Evolutionary conservation across 1,140 invertebrate genomes (phyloP).

Genomic region (Drosophila erecta): DNA sequence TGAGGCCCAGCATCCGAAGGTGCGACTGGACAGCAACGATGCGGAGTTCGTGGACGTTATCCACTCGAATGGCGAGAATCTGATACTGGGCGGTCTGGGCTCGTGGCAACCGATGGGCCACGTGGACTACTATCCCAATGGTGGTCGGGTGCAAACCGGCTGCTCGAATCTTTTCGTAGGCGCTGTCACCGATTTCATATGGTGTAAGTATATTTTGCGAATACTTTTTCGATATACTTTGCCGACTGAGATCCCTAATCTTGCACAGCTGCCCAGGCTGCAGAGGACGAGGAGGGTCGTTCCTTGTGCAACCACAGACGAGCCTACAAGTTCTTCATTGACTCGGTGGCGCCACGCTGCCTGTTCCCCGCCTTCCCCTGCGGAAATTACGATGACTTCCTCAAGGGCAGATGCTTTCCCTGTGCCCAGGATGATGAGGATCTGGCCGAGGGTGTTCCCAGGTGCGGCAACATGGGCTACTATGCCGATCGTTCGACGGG

Average conservation of each 20-base stretch:
- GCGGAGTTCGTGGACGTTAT: constrained; percentile 97
- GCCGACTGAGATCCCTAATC: background rate
- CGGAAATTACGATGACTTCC: constrained; percentile 92
- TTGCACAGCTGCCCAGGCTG: constrained; percentile 86
- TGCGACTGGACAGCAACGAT: constrained; percentile 92
- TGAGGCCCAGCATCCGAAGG: constrained; percentile 93
- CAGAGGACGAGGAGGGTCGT: constrained; percentile 92
- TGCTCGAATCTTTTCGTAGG: constrained; percentile 94
- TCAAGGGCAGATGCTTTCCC: constrained; percentile 87
- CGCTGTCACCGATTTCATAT: constrained; percentile 95
- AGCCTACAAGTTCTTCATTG: constrained; percentile 97
- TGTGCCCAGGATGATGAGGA: constrained; percentile 85
- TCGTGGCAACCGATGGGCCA: constrained; percentile 95
- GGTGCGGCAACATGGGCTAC: constrained; percentile 97
- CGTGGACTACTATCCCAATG: constrained; percentile 96
- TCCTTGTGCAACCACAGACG: constrained; percentile 96
- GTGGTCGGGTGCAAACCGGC: constrained; percentile 95
- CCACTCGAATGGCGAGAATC: constrained; percentile 95
- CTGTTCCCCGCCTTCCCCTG: constrained; percentile 95
- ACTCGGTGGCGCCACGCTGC: constrained; percentile 95
- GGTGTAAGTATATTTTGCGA: constrained; percentile 88
- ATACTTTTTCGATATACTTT: no score
- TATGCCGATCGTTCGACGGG: constrained; percentile 93
- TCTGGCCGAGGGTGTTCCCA: constrained; percentile 84
- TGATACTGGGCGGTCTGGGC: constrained; percentile 93